These are phyloP conservation scores for Arion vulgaris DNA, from an alignment of 1,140 invertebrate species.

Conservation along the genomic window DNA sequence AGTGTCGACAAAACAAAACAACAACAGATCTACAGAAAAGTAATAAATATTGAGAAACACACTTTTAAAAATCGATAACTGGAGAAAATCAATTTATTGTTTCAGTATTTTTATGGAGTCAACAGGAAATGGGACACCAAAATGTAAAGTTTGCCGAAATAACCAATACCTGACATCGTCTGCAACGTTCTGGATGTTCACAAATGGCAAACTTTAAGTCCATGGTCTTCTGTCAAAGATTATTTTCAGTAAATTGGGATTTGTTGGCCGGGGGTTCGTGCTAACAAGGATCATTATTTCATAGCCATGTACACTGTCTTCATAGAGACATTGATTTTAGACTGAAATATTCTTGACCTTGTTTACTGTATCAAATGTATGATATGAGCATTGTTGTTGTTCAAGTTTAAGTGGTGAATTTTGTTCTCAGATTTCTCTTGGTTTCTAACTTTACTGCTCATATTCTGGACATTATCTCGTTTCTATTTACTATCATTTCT, in stretches of 20 bases:
- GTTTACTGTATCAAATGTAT: not conserved
- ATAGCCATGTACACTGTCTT: not conserved
- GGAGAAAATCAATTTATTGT: no score
- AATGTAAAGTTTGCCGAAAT: no score
- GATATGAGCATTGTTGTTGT: not conserved
- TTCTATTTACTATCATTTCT: no score
- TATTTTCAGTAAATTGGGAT: not conserved
- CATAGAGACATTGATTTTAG: not conserved
- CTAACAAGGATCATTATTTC: not conserved
- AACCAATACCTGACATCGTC: not conserved
- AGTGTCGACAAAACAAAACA: no score
- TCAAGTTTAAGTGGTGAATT: not conserved
- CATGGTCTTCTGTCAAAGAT: not conserved
- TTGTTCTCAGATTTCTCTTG: no score
- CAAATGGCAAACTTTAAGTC: not conserved
- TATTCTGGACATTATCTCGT: no score
- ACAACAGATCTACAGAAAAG: no score
- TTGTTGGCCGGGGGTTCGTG: not conserved
- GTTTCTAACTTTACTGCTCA: no score
- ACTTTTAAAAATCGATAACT: no score
- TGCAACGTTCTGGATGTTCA: not conserved
- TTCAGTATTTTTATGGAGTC: no score
- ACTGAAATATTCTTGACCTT: not conserved
- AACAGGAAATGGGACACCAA: no score
- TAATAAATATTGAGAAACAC: no score